Base-by-base conservation (phyloP, 2,797 vertebrate genomes). In the Halcyon chelicuti region DNA sequence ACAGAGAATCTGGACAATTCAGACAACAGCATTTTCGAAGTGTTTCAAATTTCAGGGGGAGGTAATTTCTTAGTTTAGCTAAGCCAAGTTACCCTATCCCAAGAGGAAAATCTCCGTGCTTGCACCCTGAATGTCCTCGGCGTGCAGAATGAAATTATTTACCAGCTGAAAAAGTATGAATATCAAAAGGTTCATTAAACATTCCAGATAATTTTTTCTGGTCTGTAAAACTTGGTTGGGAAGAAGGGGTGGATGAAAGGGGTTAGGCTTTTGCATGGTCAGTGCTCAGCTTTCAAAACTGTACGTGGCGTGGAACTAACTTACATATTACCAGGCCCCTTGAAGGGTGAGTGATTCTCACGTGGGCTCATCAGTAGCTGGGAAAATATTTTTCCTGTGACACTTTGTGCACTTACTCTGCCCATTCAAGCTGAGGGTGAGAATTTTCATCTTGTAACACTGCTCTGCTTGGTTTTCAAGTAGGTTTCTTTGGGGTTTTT, bases 121-220 rank as follows among this genome's bases (percentile, higher is more conserved):
- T 52, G 86, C 82, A 92, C 91, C 89, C 91, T 84, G 66, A 85
- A 82, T 72, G 91, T 95, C 89, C 91, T 93, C 79, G 57, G 94
- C 60, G 25, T 90, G 92, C 84, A 88, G 80, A 93, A 88, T 94
- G 76, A 65, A 94, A 94, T 95, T 75, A 92, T 90, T 90, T 95
- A 70, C 60, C 55, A 90, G 90, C 89, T 86, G 84, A 85, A 94
- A 55, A 79, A 95, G 92, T 85, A 90, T 86, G 89, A 95, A 92
- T 95, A 92, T 95, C 95, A 90, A 95, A 96, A 88, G 94, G 76
- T 94, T 95, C 84, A 79, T 95, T 95, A 95, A 86, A 82, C 92
- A 92, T 92, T 82, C 95, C 92, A 91, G 63, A 76, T 95, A 85
- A 92, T 96, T 94, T 90, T 85, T 80, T 80, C 77, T 95, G 94